phyloP scores from a whole-genome alignment of 1,140 invertebrate species.

The Hylyphantes graminicola region DNA sequence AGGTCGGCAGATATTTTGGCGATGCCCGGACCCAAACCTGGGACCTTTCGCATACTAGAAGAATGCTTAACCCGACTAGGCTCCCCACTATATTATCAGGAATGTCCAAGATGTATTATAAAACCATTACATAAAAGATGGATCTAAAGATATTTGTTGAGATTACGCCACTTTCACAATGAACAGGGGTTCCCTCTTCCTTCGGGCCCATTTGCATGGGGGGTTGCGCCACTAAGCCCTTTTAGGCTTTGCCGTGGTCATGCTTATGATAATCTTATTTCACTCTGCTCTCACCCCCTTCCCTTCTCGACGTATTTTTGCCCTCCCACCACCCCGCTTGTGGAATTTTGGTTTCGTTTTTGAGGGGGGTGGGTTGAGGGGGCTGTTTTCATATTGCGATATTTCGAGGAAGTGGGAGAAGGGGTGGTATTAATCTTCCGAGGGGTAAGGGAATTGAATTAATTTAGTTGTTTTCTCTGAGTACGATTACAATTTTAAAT shows the following conservation, averaged over 20 bases:
- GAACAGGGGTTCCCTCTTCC: not conserved
- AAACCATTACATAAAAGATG: too few relatives aligned
- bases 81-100: too few relatives aligned
- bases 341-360: not conserved
- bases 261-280: constrained; percentile 62
- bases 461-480: not conserved
- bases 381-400: not conserved
- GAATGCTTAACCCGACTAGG: too few relatives aligned
- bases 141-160: too few relatives aligned
- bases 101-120: too few relatives aligned
- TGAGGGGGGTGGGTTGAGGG: not conserved
- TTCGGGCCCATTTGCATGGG: constrained; percentile 38
- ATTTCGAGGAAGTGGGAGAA: not conserved
- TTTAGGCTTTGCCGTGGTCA: constrained; percentile 42
- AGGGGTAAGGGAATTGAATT: not conserved
- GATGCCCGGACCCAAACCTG: too few relatives aligned
- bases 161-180: too few relatives aligned
- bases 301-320: constrained; percentile 31
- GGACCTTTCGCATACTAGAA: too few relatives aligned
- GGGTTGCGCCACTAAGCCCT: constrained; percentile 33
- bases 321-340: constrained; percentile 11
- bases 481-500: too few relatives aligned
- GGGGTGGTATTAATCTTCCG: not conserved
- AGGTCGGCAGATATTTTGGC: too few relatives aligned
- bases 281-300: constrained; percentile 5